Evolutionary conservation across 2,888 invertebrate species (phyloP).

Genomic region (Lordiphosa andalusiaca): DNA sequence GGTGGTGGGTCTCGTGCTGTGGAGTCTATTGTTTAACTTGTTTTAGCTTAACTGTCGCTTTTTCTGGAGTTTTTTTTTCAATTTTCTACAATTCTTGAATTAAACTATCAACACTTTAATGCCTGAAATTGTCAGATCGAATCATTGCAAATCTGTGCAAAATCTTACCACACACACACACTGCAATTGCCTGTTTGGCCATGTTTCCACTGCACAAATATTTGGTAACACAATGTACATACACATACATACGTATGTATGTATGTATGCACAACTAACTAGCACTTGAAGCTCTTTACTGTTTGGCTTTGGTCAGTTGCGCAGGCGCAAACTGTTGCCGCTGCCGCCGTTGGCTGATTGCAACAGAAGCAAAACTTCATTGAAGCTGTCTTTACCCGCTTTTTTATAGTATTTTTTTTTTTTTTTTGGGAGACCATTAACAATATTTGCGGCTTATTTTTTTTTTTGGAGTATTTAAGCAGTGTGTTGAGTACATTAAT

Average conservation of each 20-base stretch:
- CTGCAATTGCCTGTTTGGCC: constrained; percentile 18
- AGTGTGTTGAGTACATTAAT: background rate
- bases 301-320: constrained; percentile 34
- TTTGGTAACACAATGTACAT: constrained; percentile 43
- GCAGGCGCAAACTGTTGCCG: constrained; percentile 31
- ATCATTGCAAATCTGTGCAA: constrained; percentile 8
- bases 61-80: constrained; percentile 9
- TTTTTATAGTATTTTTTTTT: constrained; percentile 3
- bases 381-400: constrained; percentile 35
- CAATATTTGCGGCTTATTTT: constrained; percentile 16
- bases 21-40: constrained; percentile 3
- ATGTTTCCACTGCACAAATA: constrained; percentile 58
- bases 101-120: constrained; percentile 16
- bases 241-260: too few species aligned
- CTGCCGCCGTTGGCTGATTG: constrained; percentile 37
- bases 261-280: constrained; percentile 1
- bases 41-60: constrained; percentile 16
- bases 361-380: constrained; percentile 33
- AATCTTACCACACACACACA: constrained; percentile 15
- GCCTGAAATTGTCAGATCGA: constrained; percentile 7
- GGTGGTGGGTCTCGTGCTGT: constrained; percentile 19
- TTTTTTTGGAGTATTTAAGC: constrained; percentile 35
- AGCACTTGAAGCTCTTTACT: constrained; percentile 2
- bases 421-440: background rate
- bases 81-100: constrained; percentile 9